Conservation (phyloP, 1,140 invertebrate species). For the Dendroctonus ponderosae region DNA sequence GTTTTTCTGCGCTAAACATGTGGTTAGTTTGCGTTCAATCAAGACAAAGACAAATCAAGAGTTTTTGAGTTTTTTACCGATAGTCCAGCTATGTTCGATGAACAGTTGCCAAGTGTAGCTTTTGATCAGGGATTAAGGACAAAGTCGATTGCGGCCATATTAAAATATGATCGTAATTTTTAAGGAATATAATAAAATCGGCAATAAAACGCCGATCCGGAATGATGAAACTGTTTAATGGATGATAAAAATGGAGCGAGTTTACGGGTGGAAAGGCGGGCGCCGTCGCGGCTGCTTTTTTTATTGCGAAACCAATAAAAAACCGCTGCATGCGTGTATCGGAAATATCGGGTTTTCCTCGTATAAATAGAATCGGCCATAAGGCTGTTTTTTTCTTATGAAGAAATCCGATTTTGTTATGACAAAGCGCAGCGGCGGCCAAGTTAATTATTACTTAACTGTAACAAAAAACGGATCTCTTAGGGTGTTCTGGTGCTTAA, state of each 20-base stretch:
- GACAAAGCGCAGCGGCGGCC: not conserved
- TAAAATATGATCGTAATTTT: slow-evolving; percentile 22
- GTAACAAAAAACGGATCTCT: no score
- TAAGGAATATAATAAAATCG: slow-evolving; percentile 23
- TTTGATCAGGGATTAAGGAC: no score
- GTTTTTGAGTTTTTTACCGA: no score
- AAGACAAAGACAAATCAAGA: no score
- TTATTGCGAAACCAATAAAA: slow-evolving; percentile 16
- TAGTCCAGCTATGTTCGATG: no score
- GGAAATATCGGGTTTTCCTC: slow-evolving; percentile 5
- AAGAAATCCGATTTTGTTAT: no score
- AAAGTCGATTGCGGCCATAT: not conserved
- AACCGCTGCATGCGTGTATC: not conserved
- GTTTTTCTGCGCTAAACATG: no score
- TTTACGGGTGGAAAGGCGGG: not conserved
- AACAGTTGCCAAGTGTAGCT: no score
- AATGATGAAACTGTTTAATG: slow-evolving; percentile 21
- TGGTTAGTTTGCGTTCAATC: no score
- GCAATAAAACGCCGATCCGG: slow-evolving; percentile 7
- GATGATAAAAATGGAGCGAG: slow-evolving; percentile 16
- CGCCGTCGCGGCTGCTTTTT: slow-evolving; percentile 9
- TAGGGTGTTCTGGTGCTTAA: no score
- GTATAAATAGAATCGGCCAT: slow-evolving; percentile 5
- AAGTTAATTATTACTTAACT: not conserved
- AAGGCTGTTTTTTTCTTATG: slow-evolving; percentile 4